phyloP scores from a whole-genome alignment of 2,797 vertebrate genomes.

The Rhynchonycteris naso region DNA sequence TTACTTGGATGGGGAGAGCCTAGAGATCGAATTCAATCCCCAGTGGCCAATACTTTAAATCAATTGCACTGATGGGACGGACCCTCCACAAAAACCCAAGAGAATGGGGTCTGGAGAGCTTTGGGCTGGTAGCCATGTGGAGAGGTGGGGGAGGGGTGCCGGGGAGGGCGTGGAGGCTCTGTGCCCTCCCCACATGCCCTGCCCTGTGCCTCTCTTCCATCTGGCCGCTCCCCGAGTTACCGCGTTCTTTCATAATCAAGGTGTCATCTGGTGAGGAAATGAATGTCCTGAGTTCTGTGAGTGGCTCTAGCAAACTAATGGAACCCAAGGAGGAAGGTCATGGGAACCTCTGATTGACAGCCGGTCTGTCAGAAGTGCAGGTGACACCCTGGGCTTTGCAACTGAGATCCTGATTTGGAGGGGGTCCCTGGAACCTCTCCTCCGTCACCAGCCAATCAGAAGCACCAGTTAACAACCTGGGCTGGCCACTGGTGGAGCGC shows the following conservation, averaged over 20 bases:
- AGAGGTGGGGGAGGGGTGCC: neutral
- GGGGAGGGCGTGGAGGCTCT: neutral
- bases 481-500: neutral
- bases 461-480: neutral
- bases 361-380: neutral
- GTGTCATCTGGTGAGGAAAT: neutral
- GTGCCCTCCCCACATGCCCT: neutral
- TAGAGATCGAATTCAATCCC: neutral
- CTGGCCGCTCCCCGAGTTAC: neutral
- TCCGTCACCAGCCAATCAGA: neutral
- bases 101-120: neutral
- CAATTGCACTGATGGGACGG: neutral
- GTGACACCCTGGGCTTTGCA: neutral
- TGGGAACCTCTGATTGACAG: neutral
- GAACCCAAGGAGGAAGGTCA: neutral
- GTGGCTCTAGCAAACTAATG: neutral
- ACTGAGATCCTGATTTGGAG: neutral
- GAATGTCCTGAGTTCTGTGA: neutral
- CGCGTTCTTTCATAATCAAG: neutral
- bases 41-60: neutral
- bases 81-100: neutral
- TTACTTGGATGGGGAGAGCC: neutral
- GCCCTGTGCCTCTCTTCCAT: neutral
- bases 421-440: neutral
- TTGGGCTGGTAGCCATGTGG: neutral